phyloP scores from a whole-genome alignment of 2,113 vertebrate species.

The Ptilonorhynchus violaceus region DNA sequence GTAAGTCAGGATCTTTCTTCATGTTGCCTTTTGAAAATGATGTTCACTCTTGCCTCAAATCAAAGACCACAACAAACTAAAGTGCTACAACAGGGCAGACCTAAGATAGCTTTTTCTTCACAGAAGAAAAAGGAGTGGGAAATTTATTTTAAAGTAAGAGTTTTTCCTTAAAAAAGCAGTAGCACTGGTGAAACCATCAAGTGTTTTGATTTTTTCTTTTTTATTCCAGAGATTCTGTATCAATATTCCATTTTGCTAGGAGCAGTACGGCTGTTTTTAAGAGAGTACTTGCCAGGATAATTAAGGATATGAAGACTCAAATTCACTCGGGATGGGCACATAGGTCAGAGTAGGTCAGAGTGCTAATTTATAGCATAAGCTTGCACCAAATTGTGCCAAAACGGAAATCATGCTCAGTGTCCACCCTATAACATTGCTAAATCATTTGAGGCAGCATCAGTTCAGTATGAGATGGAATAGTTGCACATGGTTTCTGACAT shows the following conservation, averaged over 20 bases:
- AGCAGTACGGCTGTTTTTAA: not conserved
- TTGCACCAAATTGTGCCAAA: not conserved
- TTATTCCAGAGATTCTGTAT: not conserved
- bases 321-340: not conserved
- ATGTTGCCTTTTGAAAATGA: not conserved
- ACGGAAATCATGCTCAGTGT: not conserved
- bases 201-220: rapidly evolving
- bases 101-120: not conserved
- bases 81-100: not conserved
- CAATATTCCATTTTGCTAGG: not conserved
- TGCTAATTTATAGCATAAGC: not conserved
- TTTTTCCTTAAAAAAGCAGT: not conserved
- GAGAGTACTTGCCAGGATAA: not conserved
- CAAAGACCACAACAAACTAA: not conserved
- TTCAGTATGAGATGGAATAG: not conserved
- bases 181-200: not conserved
- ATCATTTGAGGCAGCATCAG: not conserved
- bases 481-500: not conserved
- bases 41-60: not conserved
- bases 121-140: not conserved
- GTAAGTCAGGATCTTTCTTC: not conserved
- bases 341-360: not conserved
- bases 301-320: not conserved
- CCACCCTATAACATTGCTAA: not conserved
- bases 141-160: not conserved